Evolutionary conservation across 2,888 invertebrate genomes (phyloP).

Genomic region (Cryptus armator): DNA sequence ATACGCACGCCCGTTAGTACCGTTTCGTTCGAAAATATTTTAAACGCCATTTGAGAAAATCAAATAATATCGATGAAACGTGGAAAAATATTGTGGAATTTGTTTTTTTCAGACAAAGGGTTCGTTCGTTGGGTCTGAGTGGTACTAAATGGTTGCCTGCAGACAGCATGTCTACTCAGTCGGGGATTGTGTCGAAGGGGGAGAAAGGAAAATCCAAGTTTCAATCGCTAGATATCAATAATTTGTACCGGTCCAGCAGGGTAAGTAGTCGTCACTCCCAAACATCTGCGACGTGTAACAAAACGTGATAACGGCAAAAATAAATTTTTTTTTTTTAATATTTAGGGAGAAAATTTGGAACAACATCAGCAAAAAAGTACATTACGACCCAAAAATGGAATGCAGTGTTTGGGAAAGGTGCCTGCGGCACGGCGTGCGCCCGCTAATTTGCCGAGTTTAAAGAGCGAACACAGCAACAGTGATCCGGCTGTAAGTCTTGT

Average conservation of each 20-base stretch:
- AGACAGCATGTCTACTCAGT: conserved; percentile 98
- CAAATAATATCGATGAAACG: no score
- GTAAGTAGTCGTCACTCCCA: conserved; percentile 86
- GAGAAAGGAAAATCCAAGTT: conserved; percentile 97
- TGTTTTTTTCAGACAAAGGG: conserved; percentile 87
- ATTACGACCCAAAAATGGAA: conserved; percentile 99
- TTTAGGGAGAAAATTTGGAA: conserved; percentile 94
- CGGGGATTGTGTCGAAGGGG: conserved; percentile 94
- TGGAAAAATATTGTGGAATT: conserved; percentile 10
- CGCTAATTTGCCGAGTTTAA: conserved; percentile 99
- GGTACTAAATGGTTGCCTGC: conserved; percentile 96
- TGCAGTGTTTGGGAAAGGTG: conserved; percentile 99
- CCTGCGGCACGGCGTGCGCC: conserved; percentile 99
- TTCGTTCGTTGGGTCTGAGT: conserved; percentile 92
- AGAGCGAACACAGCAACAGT: conserved; percentile 95
- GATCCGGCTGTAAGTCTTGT: conserved; percentile 92
- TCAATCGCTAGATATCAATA: conserved; percentile 99
- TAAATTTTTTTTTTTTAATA: conserved; percentile 1
- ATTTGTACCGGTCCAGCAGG: conserved; percentile 95
- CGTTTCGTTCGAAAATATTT: no score
- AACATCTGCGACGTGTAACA: conserved; percentile 46
- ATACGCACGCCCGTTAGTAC: no score
- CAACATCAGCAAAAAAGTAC: conserved; percentile 95
- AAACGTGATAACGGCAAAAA: not conserved
- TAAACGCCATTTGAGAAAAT: no score